Percentiles rank a stretch among this genome's conserved stretches.
Conservation (phyloP, 2,113 vertebrate genomes). For the Rostratula benghalensis region DNA sequence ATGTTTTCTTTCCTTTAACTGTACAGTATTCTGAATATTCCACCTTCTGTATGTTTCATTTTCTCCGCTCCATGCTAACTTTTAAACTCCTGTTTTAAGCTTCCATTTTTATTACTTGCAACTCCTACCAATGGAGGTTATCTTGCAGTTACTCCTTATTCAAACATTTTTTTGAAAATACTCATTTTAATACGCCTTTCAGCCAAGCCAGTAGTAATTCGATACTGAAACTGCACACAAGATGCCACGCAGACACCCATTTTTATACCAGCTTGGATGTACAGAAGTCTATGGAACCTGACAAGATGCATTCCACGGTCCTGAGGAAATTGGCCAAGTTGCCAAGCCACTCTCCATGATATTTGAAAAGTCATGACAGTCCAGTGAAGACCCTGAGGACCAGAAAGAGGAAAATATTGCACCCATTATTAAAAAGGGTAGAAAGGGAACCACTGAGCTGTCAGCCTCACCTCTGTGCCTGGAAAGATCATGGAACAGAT, state of each 20-base stretch:
- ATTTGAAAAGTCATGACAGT: no score
- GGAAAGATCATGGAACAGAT: no score
- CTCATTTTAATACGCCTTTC: not conserved
- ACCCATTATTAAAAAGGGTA: no score
- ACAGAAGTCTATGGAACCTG: no score
- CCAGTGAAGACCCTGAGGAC: no score
- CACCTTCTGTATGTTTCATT: not conserved
- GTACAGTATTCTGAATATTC: not conserved
- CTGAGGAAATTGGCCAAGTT: no score
- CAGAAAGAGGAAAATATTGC: no score
- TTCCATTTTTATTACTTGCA: not conserved
- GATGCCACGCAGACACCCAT: not conserved
- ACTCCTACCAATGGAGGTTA: not conserved
- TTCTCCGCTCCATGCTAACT: not conserved
- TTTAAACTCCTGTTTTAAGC: not conserved
- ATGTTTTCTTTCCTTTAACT: not conserved
- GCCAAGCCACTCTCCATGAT: no score
- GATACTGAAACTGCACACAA: not conserved
- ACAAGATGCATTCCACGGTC: no score
- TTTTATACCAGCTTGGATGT: not conserved
- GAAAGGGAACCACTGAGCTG: no score
- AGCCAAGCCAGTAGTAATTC: not conserved
- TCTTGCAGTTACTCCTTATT: not conserved
- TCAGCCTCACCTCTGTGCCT: no score
- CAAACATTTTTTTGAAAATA: not conserved